A percentile compares a stretch with the other conserved stretches of the same genome.
phyloP scores from a whole-genome alignment of 2,797 vertebrate species.

The Sciaenops ocellatus region DNA sequence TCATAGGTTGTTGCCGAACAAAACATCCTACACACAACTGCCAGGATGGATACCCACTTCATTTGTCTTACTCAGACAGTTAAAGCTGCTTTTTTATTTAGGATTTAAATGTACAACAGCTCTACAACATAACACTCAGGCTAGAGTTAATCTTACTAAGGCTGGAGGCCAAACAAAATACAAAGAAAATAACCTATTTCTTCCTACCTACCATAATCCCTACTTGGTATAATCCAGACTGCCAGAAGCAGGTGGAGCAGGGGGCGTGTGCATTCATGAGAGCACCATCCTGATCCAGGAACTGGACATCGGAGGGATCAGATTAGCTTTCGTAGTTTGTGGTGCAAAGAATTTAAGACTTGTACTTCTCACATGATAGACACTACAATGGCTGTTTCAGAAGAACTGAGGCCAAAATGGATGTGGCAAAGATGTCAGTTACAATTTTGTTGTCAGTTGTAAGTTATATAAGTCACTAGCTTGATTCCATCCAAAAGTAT shows the following conservation, averaged over 20 bases:
- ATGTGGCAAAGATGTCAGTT: too few species aligned
- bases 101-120: slow-evolving; percentile 38
- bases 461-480: too few species aligned
- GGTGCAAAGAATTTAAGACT: neutral
- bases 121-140: slow-evolving; percentile 18
- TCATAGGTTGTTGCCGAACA: slow-evolving; percentile 14
- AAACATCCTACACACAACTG: slow-evolving; percentile 27
- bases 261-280: neutral
- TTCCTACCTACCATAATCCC: neutral
- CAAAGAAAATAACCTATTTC: neutral
- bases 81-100: slow-evolving; percentile 33
- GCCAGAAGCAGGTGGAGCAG: neutral
- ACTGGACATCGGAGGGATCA: neutral
- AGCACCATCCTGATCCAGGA: neutral
- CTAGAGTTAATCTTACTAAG: slow-evolving; percentile 27
- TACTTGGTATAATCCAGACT: slow-evolving; percentile 14
- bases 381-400: neutral
- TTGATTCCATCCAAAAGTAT: too few species aligned
- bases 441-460: too few species aligned
- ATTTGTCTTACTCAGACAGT: slow-evolving; percentile 26
- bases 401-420: neutral
- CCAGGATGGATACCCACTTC: slow-evolving; percentile 27
- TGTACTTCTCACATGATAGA: too few species aligned
- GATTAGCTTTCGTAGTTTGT: neutral
- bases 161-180: slow-evolving; percentile 23